phyloP scores from a whole-genome alignment of 1,140 invertebrate genomes.

The Lordiphosa stackelbergi region DNA sequence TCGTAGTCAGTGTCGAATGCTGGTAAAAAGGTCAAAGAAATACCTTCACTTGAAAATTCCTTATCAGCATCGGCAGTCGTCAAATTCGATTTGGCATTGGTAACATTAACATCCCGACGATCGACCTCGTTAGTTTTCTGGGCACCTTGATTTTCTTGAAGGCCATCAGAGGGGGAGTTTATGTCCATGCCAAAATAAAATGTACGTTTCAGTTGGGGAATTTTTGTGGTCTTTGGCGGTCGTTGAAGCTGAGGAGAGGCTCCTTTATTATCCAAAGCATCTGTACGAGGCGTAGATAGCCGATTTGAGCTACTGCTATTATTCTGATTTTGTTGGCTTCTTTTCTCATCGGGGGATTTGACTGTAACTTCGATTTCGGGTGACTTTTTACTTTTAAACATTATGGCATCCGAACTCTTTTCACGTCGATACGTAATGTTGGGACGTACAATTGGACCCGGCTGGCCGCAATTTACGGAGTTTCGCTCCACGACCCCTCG shows the following conservation, averaged over 20 bases:
- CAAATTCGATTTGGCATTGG: no score
- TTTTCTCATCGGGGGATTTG: neutral
- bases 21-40: constrained; percentile 1
- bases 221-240: constrained; percentile 25
- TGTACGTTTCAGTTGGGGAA: constrained; percentile 80
- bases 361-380: constrained; percentile 3
- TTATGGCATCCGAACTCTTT: constrained; percentile 45
- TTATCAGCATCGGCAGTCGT: neutral
- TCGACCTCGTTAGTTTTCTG: neutral
- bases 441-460: neutral
- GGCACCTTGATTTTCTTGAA: neutral
- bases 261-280: no score
- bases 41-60: neutral
- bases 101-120: no score
- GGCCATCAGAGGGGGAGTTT: neutral
- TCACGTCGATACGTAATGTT: constrained; percentile 27
- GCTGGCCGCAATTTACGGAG: constrained; percentile 16
- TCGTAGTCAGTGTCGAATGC: constrained; percentile 26
- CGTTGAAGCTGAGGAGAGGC: no score
- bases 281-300: no score
- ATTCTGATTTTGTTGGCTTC: neutral
- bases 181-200: constrained; percentile 88
- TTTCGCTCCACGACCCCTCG: constrained; percentile 15
- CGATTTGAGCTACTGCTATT: neutral
- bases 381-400: constrained; percentile 27